Percentiles rank a stretch among this genome's conserved stretches.
Evolutionary conservation across 1,140 invertebrate genomes (phyloP).

Genomic region (Cyclargus thomasi): DNA sequence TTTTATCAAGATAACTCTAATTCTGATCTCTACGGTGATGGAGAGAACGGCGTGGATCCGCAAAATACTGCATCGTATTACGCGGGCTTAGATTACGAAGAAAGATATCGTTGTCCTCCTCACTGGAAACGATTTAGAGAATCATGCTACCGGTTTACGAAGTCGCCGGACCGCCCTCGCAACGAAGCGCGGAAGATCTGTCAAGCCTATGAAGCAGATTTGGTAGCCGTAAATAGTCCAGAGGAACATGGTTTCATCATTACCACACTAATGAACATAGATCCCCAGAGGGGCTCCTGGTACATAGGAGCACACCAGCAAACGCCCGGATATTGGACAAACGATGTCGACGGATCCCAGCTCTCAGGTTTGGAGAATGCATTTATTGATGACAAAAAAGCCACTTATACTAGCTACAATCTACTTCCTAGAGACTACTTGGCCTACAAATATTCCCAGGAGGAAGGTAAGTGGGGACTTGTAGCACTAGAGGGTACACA

Average conservation of each 20-base stretch:
- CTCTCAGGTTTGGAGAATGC: constrained; percentile 88
- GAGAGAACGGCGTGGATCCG: constrained; percentile 58
- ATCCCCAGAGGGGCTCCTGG: constrained; percentile 92
- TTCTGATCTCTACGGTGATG: constrained; percentile 48
- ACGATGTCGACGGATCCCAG: constrained; percentile 86
- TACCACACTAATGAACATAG: constrained; percentile 84
- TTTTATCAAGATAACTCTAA: constrained; percentile 55
- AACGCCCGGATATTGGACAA: constrained; percentile 86
- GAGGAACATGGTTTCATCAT: constrained; percentile 93
- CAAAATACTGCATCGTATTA: constrained; percentile 57
- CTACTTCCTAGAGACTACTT: constrained; percentile 74
- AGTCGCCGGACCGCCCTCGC: constrained; percentile 85
- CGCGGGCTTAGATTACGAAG: constrained; percentile 60
- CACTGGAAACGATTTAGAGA: constrained; percentile 86
- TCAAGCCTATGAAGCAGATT: constrained; percentile 85
- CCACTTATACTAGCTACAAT: constrained; percentile 69
- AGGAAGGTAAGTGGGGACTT: constrained; percentile 88
- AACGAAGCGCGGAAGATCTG: constrained; percentile 88
- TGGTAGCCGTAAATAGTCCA: constrained; percentile 85
- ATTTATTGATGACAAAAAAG: constrained; percentile 79
- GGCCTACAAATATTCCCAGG: constrained; percentile 82
- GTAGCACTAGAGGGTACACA: constrained; percentile 86
- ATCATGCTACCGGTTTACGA: constrained; percentile 91
- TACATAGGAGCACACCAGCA: constrained; percentile 87
- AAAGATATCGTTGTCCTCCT: constrained; percentile 82